Conservation (phyloP, 92 coral and sea anemone species). For the Paramuricea clavata region DNA sequence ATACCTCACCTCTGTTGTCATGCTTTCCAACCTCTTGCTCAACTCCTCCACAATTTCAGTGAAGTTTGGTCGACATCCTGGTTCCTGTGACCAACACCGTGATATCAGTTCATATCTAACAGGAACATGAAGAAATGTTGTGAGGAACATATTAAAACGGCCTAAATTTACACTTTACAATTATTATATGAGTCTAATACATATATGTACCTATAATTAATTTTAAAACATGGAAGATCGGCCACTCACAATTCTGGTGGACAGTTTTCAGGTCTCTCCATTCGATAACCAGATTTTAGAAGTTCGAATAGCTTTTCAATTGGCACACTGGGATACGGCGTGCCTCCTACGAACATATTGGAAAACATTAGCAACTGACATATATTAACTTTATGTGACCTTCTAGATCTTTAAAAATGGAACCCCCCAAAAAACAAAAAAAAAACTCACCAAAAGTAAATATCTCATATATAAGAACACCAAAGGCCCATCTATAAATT, state of each 20-base stretch:
- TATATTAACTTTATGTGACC: too few species aligned
- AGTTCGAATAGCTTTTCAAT: constrained; percentile 90
- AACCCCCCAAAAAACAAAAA: not conserved
- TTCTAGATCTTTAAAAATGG: too few species aligned
- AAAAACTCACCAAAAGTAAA: constrained; percentile 40
- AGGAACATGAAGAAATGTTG: not conserved
- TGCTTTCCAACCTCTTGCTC: constrained; percentile 20
- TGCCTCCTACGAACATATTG: constrained; percentile 75
- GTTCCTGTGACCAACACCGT: constrained; percentile 48
- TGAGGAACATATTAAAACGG: too few species aligned
- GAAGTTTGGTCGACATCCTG: constrained; percentile 42
- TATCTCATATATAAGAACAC: constrained; percentile 44
- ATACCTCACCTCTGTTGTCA: constrained; percentile 36
- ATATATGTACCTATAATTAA: too few species aligned
- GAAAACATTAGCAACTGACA: too few species aligned
- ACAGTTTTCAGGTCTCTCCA: constrained; percentile 95
- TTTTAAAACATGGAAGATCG: too few species aligned
- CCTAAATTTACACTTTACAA: not conserved
- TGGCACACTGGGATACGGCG: constrained; percentile 97
- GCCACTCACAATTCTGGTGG: constrained; percentile 84
- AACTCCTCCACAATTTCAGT: constrained; percentile 34
- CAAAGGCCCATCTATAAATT: constrained; percentile 38
- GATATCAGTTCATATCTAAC: constrained; percentile 30
- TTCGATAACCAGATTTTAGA: constrained; percentile 94
- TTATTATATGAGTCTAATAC: not conserved